A percentile compares a stretch with the other conserved stretches of the same genome.
Conservation (phyloP, 2,113 vertebrate species). For the Monarcha castaneiventris region DNA sequence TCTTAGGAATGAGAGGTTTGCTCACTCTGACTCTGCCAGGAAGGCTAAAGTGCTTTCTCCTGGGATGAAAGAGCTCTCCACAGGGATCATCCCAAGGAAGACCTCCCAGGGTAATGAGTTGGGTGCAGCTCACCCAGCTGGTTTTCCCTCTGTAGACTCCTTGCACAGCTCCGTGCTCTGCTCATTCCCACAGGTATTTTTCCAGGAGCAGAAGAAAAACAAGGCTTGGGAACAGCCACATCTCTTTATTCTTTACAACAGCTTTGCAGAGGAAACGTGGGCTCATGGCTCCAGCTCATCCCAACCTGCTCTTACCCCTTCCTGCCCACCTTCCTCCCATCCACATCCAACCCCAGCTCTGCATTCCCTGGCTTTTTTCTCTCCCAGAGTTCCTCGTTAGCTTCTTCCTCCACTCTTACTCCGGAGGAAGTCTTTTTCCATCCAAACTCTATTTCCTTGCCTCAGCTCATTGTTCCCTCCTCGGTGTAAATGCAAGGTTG, state of each 20-base stretch:
- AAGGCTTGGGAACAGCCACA: accelerated
- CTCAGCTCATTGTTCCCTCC: background rate
- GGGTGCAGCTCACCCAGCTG: background rate
- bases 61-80: background rate
- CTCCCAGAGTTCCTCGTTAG: background rate
- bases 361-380: background rate
- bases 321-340: background rate
- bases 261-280: background rate
- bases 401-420: background rate
- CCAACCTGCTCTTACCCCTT: background rate
- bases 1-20: background rate
- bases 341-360: background rate
- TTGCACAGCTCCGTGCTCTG: background rate
- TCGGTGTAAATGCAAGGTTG: accelerated
- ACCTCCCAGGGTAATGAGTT: background rate
- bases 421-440: background rate
- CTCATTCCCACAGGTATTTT: background rate
- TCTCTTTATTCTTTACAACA: background rate
- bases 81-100: background rate
- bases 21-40: background rate
- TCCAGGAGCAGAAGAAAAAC: background rate
- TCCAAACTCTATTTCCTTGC: background rate
- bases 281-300: background rate
- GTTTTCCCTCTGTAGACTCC: background rate
- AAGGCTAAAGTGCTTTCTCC: background rate